Evolutionary conservation across 2,888 invertebrate genomes (phyloP), one percentile per base, ranked within the genome.

Genomic region (Heliconius cydno): DNA sequence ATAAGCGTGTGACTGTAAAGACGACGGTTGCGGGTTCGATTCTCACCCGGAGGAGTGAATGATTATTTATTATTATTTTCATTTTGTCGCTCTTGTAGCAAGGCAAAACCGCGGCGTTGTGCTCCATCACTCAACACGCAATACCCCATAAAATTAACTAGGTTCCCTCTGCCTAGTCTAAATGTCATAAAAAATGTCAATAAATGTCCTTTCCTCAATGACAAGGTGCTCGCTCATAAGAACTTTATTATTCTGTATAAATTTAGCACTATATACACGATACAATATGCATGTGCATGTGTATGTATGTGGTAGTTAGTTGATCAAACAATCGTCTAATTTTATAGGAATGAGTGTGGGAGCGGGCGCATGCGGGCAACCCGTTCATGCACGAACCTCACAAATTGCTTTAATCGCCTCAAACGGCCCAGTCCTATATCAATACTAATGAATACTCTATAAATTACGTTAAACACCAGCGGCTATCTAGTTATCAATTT

Each of bases 361-460:
- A 86, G 84, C 82, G 25, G 25, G 82, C 84, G 41, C 41, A 41
- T 82, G 83, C 80, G 82, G 81, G 86, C 87, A 86, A 78, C 74
- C 65, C 77, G 74, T 74, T 70, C 38, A 63, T 13, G 60, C 65
- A 25, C 71, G 65, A 30, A 90, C 87, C 88, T 89, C 89, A 90
- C 91, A 91, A 91, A 92, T 92, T 90, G 87, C 88, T 90, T 88
- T 92, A 92, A 92, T 92, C 92, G 89, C 88, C 82, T 88, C 82
- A 86, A 87, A 89, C 87, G 88, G 87, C 84, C 84, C 84, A 74
- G 82, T 82, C 83, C 84, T 79, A 81, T 81, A 83, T 83, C 82
- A 82, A 81, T 79, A 60, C 78, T 77, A 78, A 80, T 83, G 74
- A 57, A 67, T 76, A 68, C 76, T 34, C 67, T 68, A 67, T 76